Conservation (phyloP, 2,113 vertebrate species). For the Brachyistius frenatus region DNA sequence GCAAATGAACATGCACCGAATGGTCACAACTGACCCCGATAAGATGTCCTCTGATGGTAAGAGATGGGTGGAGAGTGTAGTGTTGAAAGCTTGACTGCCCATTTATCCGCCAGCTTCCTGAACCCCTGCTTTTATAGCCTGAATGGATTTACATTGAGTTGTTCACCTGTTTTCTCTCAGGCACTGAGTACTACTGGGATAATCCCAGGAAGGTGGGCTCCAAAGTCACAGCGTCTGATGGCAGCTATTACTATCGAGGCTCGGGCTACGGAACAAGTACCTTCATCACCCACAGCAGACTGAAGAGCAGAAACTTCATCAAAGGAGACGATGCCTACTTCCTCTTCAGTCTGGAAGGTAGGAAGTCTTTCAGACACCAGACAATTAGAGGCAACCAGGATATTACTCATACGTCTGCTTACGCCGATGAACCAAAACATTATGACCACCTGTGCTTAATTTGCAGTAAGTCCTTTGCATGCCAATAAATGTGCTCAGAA, state of each 20-base stretch:
- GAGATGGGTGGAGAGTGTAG: slow-evolving; percentile 15
- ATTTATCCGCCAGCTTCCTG: neutral
- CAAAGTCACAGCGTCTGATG: slow-evolving; percentile 79
- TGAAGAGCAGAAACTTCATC: slow-evolving; percentile 88
- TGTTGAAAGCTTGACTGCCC: neutral
- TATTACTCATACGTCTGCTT: too few relatives aligned
- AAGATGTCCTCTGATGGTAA: slow-evolving; percentile 76
- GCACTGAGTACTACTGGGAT: slow-evolving; percentile 84
- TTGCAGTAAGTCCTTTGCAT: too few relatives aligned
- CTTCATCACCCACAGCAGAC: slow-evolving; percentile 86
- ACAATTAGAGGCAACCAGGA: too few relatives aligned
- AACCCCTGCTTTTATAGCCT: neutral
- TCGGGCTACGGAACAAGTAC: slow-evolving; percentile 77
- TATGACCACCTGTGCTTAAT: too few relatives aligned
- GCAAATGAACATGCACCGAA: slow-evolving; percentile 89
- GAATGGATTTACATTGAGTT: neutral
- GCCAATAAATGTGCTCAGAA: too few relatives aligned
- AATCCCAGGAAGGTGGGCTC: slow-evolving; percentile 87
- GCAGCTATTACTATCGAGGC: slow-evolving; percentile 84
- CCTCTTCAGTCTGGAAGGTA: slow-evolving; percentile 89
- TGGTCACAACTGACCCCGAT: slow-evolving; percentile 88
- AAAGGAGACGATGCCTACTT: slow-evolving; percentile 88
- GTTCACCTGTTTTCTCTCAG: slow-evolving; percentile 25
- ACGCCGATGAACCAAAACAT: neutral
- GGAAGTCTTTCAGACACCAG: neutral